These are phyloP conservation scores for Asarcornis scutulata DNA, from an alignment of 2,113 vertebrate genomes.

Conservation along the genomic window DNA sequence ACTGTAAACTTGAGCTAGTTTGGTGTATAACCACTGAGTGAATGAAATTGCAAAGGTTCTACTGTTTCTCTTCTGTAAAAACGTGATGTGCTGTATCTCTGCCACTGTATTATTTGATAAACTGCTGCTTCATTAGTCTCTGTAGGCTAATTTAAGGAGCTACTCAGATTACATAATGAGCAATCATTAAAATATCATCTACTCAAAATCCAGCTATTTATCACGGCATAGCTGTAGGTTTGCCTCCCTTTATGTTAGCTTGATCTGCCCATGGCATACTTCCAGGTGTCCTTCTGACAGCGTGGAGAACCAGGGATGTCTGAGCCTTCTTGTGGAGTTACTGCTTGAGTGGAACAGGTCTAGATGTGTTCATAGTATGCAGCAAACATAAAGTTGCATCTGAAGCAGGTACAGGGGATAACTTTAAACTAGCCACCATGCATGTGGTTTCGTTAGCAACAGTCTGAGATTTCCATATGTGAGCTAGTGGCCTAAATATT, in stretches of 20 bases:
- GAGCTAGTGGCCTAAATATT: neutral
- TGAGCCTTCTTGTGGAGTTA: rapidly evolving
- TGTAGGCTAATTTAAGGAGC: neutral
- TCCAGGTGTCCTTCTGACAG: neutral
- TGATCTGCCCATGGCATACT: neutral
- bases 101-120: neutral
- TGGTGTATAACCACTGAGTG: neutral
- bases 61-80: neutral
- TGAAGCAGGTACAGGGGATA: neutral
- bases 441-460: neutral
- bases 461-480: neutral
- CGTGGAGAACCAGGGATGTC: neutral
- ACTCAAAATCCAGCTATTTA: neutral
- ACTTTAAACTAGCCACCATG: neutral
- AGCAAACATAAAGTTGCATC: neutral
- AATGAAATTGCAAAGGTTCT: neutral
- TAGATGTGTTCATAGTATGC: neutral
- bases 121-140: neutral
- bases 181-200: neutral
- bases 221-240: neutral
- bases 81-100: neutral
- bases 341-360: neutral
- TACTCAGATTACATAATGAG: neutral
- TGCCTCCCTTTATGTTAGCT: neutral
- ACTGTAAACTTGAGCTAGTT: neutral